phyloP scores from a whole-genome alignment of 2,113 vertebrate species.

The Geococcyx californianus region DNA sequence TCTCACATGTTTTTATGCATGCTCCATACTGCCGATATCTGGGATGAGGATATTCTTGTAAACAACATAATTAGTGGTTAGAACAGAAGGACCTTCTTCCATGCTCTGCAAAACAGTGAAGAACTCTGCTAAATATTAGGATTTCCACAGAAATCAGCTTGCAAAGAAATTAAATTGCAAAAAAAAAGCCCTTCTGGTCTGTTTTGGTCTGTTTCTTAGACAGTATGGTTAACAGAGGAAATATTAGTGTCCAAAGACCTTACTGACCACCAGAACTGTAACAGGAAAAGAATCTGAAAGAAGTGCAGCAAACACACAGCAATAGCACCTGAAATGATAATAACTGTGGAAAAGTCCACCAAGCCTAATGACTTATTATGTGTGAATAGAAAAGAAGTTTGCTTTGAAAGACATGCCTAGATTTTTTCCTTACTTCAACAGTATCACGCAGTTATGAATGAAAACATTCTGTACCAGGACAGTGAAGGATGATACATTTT shows the following conservation, averaged over 20 bases:
- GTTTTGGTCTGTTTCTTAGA: neutral
- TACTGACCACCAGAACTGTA: neutral
- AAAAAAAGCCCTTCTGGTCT: neutral
- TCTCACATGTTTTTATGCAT: neutral
- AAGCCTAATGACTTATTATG: neutral
- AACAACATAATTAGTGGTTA: neutral
- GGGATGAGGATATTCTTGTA: neutral
- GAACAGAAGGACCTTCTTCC: neutral
- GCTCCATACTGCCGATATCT: neutral
- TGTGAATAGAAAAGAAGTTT: neutral
- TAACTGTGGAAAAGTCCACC: neutral
- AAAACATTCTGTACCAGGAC: neutral
- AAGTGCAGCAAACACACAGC: neutral
- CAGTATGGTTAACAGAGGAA: neutral
- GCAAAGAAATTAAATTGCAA: slow-evolving; percentile 1
- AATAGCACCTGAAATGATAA: neutral
- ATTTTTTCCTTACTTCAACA: neutral
- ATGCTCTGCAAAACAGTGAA: neutral
- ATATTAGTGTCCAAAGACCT: neutral
- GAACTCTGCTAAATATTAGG: neutral
- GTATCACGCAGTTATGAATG: neutral
- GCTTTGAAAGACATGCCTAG: neutral
- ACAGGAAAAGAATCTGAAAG: neutral
- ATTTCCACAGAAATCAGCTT: neutral
- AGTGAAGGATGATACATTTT: neutral